These are phyloP conservation scores for Porites divaricata DNA, from an alignment of 92 coral and sea anemone genomes.

Conservation along the genomic window DNA sequence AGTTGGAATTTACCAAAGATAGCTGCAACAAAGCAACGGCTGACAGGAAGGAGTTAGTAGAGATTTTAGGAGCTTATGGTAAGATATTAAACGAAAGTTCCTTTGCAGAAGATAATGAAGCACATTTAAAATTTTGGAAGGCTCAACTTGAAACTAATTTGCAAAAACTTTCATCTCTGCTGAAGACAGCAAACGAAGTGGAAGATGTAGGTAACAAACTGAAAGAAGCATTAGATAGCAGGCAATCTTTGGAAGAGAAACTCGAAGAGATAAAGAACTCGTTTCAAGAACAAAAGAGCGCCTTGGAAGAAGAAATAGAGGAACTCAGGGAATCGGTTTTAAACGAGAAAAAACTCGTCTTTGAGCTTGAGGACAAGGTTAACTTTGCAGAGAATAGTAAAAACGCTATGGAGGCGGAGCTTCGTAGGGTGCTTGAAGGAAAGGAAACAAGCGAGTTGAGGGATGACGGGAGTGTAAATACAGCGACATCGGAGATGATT, in stretches of 20 bases:
- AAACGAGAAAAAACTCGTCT: conserved; percentile 24
- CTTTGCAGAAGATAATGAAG: neutral
- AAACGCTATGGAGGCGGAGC: conserved; percentile 16
- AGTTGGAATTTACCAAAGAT: conserved; percentile 22
- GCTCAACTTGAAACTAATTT: neutral
- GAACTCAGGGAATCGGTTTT: conserved; percentile 20
- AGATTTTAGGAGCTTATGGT: conserved; percentile 3
- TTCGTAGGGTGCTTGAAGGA: conserved; percentile 28
- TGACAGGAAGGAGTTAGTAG: conserved; percentile 11
- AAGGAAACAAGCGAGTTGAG: neutral
- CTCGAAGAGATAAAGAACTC: neutral
- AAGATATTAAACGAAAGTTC: neutral
- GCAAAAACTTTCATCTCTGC: neutral
- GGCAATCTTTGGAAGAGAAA: conserved; percentile 11
- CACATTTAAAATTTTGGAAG: neutral
- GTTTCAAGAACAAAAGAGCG: neutral
- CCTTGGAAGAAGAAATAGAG: conserved; percentile 21
- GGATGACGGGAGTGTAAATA: neutral
- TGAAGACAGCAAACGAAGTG: neutral
- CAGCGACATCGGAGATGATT: neutral
- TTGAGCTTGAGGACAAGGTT: conserved; percentile 28
- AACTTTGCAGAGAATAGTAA: neutral
- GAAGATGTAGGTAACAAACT: neutral
- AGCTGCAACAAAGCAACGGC: conserved; percentile 11
- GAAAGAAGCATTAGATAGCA: neutral